These are phyloP conservation scores for Neolamprologus tretocephalus DNA, from an alignment of 2,113 vertebrate species.

Conservation along the genomic window DNA sequence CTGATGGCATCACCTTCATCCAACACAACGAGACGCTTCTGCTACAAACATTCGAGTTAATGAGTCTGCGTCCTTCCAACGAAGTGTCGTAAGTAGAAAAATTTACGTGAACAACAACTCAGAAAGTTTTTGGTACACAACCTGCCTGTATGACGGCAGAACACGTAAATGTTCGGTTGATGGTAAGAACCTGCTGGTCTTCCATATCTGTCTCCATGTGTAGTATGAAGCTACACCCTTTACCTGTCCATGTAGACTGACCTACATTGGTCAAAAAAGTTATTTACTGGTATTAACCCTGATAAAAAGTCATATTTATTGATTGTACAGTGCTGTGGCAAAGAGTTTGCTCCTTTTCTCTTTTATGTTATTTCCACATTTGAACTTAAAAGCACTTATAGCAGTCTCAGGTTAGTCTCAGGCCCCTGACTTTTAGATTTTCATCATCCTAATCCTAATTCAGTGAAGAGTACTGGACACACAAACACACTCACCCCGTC, in stretches of 20 bases:
- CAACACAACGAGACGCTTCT: neutral
- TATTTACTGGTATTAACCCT: neutral
- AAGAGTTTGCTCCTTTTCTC: neutral
- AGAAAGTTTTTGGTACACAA: neutral
- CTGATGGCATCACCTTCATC: neutral
- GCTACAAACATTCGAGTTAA: neutral
- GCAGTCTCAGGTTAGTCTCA: neutral
- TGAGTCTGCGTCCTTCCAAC: neutral
- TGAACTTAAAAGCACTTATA: neutral
- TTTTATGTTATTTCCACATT: neutral
- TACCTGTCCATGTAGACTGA: neutral
- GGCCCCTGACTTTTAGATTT: neutral
- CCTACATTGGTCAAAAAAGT: rapidly evolving
- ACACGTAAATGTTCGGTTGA: rapidly evolving
- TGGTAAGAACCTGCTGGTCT: neutral
- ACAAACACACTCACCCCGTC: slow-evolving; percentile 76
- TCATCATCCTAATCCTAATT: neutral
- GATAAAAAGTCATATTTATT: neutral
- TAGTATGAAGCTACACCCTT: neutral
- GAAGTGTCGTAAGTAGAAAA: rapidly evolving
- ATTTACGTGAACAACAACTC: neutral
- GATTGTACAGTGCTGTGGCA: rapidly evolving
- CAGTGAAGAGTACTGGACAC: neutral
- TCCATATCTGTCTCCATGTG: neutral
- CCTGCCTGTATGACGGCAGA: neutral